Evolutionary conservation across 1,140 invertebrate genomes (phyloP).

Genomic region (Zaprionus africanus): DNA sequence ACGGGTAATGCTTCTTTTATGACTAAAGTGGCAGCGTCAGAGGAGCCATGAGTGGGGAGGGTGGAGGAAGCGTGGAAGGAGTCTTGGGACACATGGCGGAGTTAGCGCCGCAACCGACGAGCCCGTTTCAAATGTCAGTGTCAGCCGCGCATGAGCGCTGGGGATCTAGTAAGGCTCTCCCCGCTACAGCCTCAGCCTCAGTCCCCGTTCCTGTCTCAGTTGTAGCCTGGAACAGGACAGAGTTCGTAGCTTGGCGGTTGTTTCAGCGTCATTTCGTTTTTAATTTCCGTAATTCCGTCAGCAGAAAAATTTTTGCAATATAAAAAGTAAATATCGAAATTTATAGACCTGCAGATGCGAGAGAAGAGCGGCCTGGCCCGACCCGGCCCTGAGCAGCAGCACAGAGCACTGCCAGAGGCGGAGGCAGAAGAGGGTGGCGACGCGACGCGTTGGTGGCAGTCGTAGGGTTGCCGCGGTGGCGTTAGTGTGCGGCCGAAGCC

Average conservation of each 20-base stretch:
- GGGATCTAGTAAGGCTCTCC: not conserved
- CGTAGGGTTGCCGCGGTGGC: constrained; percentile 22
- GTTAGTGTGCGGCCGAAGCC: constrained; percentile 67
- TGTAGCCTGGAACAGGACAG: constrained; percentile 3
- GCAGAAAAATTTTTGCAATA: constrained; percentile 84
- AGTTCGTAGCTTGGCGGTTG: constrained; percentile 25
- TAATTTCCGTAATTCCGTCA: constrained; percentile 85
- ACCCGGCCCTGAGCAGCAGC: not conserved
- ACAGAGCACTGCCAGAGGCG: not conserved
- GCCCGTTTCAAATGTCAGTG: constrained; percentile 59
- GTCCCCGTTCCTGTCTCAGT: not conserved
- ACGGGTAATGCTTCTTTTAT: constrained; percentile 80
- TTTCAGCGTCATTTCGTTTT: constrained; percentile 83
- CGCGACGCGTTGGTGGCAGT: not conserved
- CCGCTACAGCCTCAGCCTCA: not conserved
- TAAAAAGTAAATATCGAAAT: constrained; percentile 84
- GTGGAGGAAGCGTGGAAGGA: not conserved
- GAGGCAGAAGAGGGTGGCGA: not conserved
- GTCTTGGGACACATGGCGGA: not conserved
- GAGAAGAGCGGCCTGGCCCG: constrained; percentile 5
- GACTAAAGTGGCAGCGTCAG: constrained; percentile 71
- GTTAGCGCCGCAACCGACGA: not conserved
- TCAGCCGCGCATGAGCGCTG: constrained; percentile 70
- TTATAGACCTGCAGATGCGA: constrained; percentile 84
- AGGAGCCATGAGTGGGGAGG: constrained; percentile 14